phyloP scores from a whole-genome alignment of 1,140 invertebrate genomes.

The Physella acuta region DNA sequence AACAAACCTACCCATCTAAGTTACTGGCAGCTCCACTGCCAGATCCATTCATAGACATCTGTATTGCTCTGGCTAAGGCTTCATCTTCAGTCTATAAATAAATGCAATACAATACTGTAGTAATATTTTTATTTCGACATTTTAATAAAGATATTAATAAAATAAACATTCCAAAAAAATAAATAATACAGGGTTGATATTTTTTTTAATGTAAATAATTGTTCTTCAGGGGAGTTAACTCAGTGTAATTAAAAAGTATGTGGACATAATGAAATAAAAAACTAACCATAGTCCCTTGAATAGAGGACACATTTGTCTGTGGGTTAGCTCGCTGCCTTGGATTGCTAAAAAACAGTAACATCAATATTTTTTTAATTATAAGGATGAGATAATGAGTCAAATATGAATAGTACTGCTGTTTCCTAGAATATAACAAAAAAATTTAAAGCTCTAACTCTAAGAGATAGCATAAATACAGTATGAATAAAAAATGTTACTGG shows the following conservation, averaged over 20 bases:
- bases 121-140: neutral
- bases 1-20: neutral
- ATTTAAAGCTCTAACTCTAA: too few relatives aligned
- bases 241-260: constrained; percentile 21
- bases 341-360: neutral
- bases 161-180: too few relatives aligned
- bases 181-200: too few relatives aligned
- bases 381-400: too few relatives aligned
- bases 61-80: constrained; percentile 78
- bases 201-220: too few relatives aligned
- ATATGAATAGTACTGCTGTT: too few relatives aligned
- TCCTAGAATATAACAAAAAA: too few relatives aligned
- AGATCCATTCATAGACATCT: constrained; percentile 67
- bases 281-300: constrained; percentile 8
- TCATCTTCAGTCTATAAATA: constrained; percentile 72
- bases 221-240: too few relatives aligned
- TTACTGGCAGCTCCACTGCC: neutral
- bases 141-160: too few relatives aligned
- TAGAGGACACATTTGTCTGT: constrained; percentile 1
- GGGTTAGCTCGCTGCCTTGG: neutral
- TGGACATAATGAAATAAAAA: too few relatives aligned
- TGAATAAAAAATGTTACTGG: too few relatives aligned
- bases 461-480: too few relatives aligned
- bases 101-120: neutral
- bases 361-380: neutral